Base-by-base conservation (phyloP, 2,113 vertebrate genomes). In the Stercorarius parasiticus region DNA sequence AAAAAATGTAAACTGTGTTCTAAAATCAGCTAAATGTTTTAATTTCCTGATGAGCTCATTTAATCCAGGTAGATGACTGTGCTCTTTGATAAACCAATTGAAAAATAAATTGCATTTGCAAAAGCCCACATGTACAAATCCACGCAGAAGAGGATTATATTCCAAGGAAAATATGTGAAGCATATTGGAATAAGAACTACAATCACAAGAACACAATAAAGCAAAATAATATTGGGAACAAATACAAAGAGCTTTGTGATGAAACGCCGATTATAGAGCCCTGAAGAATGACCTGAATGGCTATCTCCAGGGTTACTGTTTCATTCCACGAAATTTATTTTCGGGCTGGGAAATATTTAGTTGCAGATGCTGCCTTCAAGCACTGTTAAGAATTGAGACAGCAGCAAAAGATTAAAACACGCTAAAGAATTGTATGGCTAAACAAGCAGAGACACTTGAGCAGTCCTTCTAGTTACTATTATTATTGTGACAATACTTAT, bases 31-130 rank as follows among this genome's bases (percentile, higher is more conserved):
- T 83, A 65, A 74, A 97, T 82, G 36, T 90, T 97, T 90, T 95
- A 76, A 82, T 95, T 95, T 96, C 66, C 45, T 95, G 90, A 97
- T 95, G 85, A 97, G 64, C 38, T 82, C n/a, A 50, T 95, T 89
- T 93, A 91, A 90, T 90, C 45, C 73, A 96, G 76, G 87, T 95
- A 82, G 88, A 95, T 89, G 82, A 50, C 55, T 86, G 34, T 80
- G 43, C 19, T 86, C 42, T 88, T 86, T 91, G 94, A 90, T 84
- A 92, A 96, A 86, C 74, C 79, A 92, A 88, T 77, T 94, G 93
- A 81, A 95, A 97, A 96, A 88, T 91, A 96, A 95, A 97, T 88
- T 95, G 43, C 62, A 93, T 91, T 97, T 97, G 53, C 67, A 77
- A 91, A 93, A 88, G n/a, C n/a, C 10, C 5, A 7, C 20, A 43